Conservation (phyloP, 30 jellyfish, hydroid and myxozoan species). For the Chironex yamaguchii region DNA sequence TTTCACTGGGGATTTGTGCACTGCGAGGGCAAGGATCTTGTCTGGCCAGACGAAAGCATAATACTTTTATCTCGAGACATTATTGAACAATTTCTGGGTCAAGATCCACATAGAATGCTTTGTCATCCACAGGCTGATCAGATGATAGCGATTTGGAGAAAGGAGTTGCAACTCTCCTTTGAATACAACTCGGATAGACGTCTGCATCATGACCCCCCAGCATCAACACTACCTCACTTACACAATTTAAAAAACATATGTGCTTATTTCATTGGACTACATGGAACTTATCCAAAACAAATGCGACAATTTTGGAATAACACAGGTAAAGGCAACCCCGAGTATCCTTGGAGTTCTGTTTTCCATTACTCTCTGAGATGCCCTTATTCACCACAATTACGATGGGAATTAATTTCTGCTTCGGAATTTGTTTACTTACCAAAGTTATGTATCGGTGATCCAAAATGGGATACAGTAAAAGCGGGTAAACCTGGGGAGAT, state of each 20-base stretch:
- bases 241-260: conserved; percentile 50
- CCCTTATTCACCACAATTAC: not conserved
- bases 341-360: not conserved
- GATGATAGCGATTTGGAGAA: conserved; percentile 61
- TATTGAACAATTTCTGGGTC: conserved; percentile 38
- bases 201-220: conserved; percentile 89
- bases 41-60: conserved; percentile 78
- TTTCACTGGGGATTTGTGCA: conserved; percentile 72
- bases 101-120: conserved; percentile 27
- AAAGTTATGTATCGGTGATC: conserved; percentile 55
- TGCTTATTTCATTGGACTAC: conserved; percentile 67
- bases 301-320: conserved; percentile 70
- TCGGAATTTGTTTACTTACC: conserved; percentile 57
- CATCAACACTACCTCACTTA: conserved; percentile 24
- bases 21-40: conserved; percentile 22
- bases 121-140: conserved; percentile 85
- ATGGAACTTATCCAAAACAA: conserved; percentile 75
- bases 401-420: too few relatives aligned
- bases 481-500: conserved; percentile 38
- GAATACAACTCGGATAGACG: conserved; percentile 71
- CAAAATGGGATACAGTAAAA: conserved; percentile 70
- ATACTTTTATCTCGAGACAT: conserved; percentile 52
- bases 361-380: conserved; percentile 5
- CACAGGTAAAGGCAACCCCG: not conserved
- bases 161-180: conserved; percentile 33